Evolutionary conservation across 2,888 invertebrate species (phyloP), one percentile per base, ranked within the genome.

Genomic region (Malacosoma neustria): DNA sequence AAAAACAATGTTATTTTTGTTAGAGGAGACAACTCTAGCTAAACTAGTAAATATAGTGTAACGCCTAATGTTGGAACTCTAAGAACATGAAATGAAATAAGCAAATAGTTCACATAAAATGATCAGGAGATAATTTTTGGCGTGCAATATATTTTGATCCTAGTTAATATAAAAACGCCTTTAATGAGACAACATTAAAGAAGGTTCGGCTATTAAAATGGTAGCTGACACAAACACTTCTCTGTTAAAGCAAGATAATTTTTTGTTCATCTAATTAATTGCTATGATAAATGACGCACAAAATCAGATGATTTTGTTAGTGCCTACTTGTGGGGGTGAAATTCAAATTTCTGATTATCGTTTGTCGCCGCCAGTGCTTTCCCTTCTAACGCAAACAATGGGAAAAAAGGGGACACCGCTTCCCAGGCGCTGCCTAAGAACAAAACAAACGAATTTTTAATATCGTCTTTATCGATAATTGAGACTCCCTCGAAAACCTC

Each of bases 391-490:
- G 74, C 80, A 85, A 84, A 85, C 85, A 84, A 84, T 80, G 68
- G 74, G 65, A 75, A 77, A 67, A 75, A 73, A 73, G 79, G 51
- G 81, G 80, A 73, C 73, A 72, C 72, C 71, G 70, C 66, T 72
- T 72, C 67, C 65, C 65, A 66, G 63, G 76, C 77, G 72, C 69
- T 66, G 65, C 68, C 74, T 66, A 76, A 76, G 82, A 80, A 84
- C 82, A 85, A 85, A 84, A 85, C 84, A 84, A 85, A 84, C 85
- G 82, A 82, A 82, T 82, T 85, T 85, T 84, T 85, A 84, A 85
- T 85, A 84, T 82, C 81, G 80, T 70, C 80, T 82, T 82, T 79
- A 84, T 84, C 82, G 84, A 85, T 84, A 82, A 85, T 84, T 85
- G 85, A 84, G 84, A 84, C 73, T 81, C 77, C 71, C 67, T 73